These are phyloP conservation scores for Metopolophium dirhodum DNA, from an alignment of 1,140 invertebrate genomes.

Conservation along the genomic window DNA sequence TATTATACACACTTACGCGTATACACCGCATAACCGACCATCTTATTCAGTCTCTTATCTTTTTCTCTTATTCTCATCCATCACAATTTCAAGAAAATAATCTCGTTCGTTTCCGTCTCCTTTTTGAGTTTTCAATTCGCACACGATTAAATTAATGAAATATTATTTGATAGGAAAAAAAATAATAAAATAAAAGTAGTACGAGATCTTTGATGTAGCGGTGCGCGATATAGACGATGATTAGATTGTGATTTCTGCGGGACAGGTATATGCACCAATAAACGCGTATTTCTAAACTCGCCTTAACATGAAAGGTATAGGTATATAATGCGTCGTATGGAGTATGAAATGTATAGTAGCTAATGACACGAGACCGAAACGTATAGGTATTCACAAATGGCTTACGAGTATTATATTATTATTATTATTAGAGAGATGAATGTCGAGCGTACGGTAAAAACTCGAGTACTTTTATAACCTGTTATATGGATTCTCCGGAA, in stretches of 20 bases:
- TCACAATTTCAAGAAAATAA: slow-evolving; percentile 39
- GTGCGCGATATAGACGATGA: neutral
- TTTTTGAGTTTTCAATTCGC: slow-evolving; percentile 28
- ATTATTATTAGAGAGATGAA: neutral
- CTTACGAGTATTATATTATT: neutral
- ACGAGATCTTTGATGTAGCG: neutral
- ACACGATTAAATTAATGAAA: neutral
- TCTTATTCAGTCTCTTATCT: slow-evolving; percentile 1
- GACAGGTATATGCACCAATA: neutral
- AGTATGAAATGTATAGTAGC: neutral
- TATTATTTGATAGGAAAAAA: neutral
- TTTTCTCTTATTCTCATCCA: slow-evolving; percentile 36
- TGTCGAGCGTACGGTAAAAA: neutral
- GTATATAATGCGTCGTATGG: neutral
- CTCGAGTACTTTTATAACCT: neutral
- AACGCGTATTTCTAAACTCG: neutral
- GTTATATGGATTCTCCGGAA: neutral
- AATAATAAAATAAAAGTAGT: neutral
- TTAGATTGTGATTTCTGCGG: neutral
- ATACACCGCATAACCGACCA: neutral
- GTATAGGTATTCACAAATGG: neutral
- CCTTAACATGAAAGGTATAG: neutral
- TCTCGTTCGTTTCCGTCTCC: neutral
- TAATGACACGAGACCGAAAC: neutral
- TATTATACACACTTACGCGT: neutral